phyloP scores from a whole-genome alignment of 2,113 vertebrate species.

The Pteronura brasiliensis region DNA sequence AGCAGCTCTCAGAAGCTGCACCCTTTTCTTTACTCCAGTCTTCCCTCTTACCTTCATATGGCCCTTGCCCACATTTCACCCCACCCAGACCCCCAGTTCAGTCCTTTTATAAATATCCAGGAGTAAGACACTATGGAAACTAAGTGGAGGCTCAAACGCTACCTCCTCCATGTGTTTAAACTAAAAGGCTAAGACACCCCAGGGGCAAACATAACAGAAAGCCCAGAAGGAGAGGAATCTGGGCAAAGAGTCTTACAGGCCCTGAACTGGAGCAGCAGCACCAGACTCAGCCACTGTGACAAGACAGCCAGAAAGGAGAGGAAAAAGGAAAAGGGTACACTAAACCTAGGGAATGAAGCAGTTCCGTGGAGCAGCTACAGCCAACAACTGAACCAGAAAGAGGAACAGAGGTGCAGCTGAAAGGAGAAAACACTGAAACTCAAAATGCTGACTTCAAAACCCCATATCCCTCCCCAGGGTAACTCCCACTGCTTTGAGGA shows the following conservation, averaged over 20 bases:
- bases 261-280: not conserved
- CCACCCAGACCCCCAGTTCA: not conserved
- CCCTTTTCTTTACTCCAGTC: not conserved
- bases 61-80: not conserved
- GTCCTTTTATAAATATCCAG: constrained; percentile 51
- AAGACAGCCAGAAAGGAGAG: not conserved
- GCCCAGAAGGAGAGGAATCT: constrained; percentile 27
- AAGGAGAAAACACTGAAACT: not conserved
- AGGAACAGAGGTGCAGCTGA: not conserved
- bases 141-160: constrained; percentile 33
- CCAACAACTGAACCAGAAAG: not conserved
- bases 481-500: not conserved
- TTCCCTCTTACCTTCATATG: not conserved
- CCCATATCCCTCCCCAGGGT: not conserved
- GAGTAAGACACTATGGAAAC: not conserved
- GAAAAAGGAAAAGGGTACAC: not conserved
- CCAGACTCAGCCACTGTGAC: not conserved
- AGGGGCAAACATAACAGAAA: constrained; percentile 69
- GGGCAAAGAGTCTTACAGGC: not conserved
- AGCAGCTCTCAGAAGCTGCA: not conserved
- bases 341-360: not conserved
- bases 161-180: constrained; percentile 59
- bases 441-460: not conserved
- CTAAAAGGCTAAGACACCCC: constrained; percentile 65
- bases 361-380: not conserved